Evolutionary conservation across 2,888 invertebrate genomes (phyloP), one percentile per base, ranked within the genome.

Genomic region (Brenthis ino): DNA sequence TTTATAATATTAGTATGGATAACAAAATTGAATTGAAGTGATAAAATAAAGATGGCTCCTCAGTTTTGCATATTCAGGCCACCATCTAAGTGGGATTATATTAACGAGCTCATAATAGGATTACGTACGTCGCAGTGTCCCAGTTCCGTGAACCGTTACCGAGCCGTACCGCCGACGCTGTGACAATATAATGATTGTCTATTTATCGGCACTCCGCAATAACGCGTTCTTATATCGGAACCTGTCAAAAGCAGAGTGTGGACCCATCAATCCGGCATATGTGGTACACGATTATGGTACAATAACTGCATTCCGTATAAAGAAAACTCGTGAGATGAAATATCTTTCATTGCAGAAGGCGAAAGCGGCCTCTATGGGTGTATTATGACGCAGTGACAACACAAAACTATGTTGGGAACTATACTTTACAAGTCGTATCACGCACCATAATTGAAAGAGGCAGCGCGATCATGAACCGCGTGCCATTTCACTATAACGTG

Each of bases 21-120:
- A 24, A 28, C 28, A 48, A 57, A 47, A 58, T 48, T 51, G 47
- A 55, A 69, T 69, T 57, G 33, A 58, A 56, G 65, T 55, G 66
- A 57, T 65, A 67, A 65, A 58, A 53, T 67, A 58, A 65, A 58
- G 74, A 71, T 58, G 71, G 60, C 60, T 64, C 63, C 55, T 58
- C 63, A 60, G 69, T 75, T 77, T 76, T 70, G 74, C 74, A 75
- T 78, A 77, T 77, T 76, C 79, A 76, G 80, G 81, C 84, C 80
- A 77, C 80, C 86, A 82, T 83, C 82, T 79, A 79, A 80, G 80
- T 78, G 77, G 86, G 87, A 91, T 91, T 80, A 82, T 83, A 86
- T 85, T 91, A 91, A 91, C 90, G 88, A 91, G 89, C 83, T 86
- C 85, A 83, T 91, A 92, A 91, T 91, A 88, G 87, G 91, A 92